These are phyloP conservation scores for Pterocles burchelli DNA, from an alignment of 2,113 vertebrate species.

Conservation along the genomic window DNA sequence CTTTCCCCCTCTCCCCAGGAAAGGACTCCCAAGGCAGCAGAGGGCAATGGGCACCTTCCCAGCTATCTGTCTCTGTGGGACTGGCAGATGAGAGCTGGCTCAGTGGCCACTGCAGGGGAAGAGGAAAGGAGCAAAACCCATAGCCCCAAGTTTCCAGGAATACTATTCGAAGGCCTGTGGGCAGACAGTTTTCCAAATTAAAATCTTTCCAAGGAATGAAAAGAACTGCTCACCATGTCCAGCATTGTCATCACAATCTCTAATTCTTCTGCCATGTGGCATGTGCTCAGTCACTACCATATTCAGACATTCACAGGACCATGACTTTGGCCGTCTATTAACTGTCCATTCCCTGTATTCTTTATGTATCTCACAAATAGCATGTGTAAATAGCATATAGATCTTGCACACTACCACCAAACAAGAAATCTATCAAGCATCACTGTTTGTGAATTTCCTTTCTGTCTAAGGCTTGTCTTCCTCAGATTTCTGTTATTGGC, in stretches of 20 bases:
- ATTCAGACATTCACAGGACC: not conserved
- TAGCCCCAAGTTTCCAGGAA: not conserved
- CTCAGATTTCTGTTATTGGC: not conserved
- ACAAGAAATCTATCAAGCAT: not conserved
- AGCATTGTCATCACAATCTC: not conserved
- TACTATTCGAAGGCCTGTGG: fast-evolving
- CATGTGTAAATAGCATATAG: not conserved
- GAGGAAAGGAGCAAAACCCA: not conserved
- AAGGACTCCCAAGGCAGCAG: not conserved
- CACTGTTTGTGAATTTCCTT: not conserved
- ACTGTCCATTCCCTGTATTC: not conserved
- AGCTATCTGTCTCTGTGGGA: not conserved
- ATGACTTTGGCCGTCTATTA: not conserved
- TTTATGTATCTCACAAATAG: not conserved
- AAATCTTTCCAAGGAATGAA: not conserved
- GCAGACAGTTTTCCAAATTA: not conserved
- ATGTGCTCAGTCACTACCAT: fast-evolving
- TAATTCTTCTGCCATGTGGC: not conserved
- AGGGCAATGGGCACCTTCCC: fast-evolving
- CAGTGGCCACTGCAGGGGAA: not conserved
- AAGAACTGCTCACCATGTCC: not conserved
- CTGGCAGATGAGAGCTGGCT: not conserved
- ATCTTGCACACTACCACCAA: not conserved
- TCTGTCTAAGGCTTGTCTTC: not conserved
- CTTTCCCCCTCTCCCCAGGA: not conserved